A percentile compares a stretch with the other conserved stretches of the same genome.
These are phyloP conservation scores for Bembecia ichneumoniformis DNA, from an alignment of 2,888 invertebrate species.

Conservation along the genomic window DNA sequence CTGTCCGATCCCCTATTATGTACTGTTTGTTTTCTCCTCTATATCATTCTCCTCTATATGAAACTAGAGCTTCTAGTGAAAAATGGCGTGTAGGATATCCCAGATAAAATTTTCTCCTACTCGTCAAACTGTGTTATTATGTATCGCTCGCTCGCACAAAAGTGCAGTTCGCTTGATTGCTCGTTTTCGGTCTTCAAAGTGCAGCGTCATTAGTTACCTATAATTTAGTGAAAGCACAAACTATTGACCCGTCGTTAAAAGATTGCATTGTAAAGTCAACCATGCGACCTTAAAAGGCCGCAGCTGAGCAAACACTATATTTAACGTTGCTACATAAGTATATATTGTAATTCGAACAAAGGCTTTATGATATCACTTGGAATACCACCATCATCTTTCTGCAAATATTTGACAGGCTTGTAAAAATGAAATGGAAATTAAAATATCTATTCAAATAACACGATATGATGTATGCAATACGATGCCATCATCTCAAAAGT, in stretches of 20 bases:
- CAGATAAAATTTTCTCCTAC: too few species aligned
- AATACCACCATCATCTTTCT: not conserved
- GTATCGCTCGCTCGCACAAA: slow-evolving; percentile 2
- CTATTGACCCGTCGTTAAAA: not conserved
- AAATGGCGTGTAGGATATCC: too few species aligned
- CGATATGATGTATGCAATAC: too few species aligned
- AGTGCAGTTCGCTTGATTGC: not conserved
- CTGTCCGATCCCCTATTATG: too few species aligned
- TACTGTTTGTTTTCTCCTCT: too few species aligned
- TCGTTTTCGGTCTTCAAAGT: not conserved
- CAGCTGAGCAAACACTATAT: slow-evolving; percentile 52
- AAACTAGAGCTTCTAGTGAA: too few species aligned
- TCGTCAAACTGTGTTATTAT: too few species aligned
- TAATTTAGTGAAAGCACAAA: not conserved
- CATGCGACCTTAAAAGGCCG: slow-evolving; percentile 56
- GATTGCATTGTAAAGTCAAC: slow-evolving; percentile 13
- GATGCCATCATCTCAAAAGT: too few species aligned
- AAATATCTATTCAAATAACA: too few species aligned
- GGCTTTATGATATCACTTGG: slow-evolving; percentile 36
- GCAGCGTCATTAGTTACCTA: not conserved
- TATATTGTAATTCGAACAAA: not conserved
- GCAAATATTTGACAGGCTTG: not conserved
- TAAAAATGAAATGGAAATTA: too few species aligned
- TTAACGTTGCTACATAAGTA: slow-evolving; percentile 9
- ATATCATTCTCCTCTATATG: too few species aligned